Evolutionary conservation across 2,888 invertebrate genomes (phyloP).

Genomic region (Calameuta filiformis): DNA sequence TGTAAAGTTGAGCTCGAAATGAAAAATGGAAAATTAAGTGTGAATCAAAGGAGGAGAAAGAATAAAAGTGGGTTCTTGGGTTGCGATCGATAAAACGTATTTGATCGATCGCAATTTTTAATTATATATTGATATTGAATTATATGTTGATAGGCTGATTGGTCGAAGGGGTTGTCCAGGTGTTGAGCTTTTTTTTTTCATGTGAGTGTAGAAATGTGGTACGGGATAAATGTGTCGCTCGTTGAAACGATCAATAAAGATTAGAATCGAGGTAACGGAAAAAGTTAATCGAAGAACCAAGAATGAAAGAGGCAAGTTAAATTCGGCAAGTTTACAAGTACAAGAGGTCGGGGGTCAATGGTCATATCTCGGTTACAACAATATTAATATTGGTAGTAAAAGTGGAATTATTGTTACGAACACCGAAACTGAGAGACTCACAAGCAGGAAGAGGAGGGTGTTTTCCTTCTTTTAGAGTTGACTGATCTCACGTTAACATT

Average conservation of each 20-base stretch:
- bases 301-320: conserved; percentile 6
- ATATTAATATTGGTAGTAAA: conserved; percentile 16
- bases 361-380: conserved; percentile 31
- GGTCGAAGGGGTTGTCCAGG: too few relatives aligned
- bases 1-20: too few relatives aligned
- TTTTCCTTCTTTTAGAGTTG: conserved; percentile 76
- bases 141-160: too few relatives aligned
- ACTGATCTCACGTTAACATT: conserved; percentile 80
- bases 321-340: conserved; percentile 1
- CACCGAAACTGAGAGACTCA: conserved; percentile 72
- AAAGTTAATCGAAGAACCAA: neutral
- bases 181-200: too few relatives aligned
- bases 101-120: too few relatives aligned
- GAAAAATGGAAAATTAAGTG: too few relatives aligned
- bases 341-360: conserved; percentile 32
- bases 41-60: too few relatives aligned
- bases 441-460: conserved; percentile 76
- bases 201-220: too few relatives aligned
- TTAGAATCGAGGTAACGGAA: neutral
- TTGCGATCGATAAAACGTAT: too few relatives aligned
- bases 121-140: too few relatives aligned
- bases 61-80: too few relatives aligned
- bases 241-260: neutral
- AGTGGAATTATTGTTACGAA: conserved; percentile 64
- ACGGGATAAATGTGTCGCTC: too few relatives aligned